Percentiles rank a stretch among this genome's conserved stretches.
phyloP scores from a whole-genome alignment of 2,888 invertebrate species.

The Trachelus troglodyta region DNA sequence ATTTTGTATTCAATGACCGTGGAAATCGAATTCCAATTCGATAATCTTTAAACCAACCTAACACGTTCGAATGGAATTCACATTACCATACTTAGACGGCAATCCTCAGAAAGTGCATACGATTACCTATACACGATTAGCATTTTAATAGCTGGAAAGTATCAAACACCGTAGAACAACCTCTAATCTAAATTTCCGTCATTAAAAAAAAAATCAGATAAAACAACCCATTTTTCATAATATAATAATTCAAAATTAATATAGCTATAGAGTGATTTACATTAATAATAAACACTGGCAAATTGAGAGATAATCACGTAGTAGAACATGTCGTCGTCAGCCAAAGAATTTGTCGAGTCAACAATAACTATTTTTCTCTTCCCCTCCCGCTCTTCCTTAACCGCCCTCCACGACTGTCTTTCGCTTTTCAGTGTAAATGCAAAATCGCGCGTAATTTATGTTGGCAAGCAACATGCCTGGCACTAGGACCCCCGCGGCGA shows the following conservation, averaged over 20 bases:
- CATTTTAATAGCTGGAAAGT: neutral
- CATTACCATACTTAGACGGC: neutral
- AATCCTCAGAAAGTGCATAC: constrained; percentile 38
- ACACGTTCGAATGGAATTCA: neutral
- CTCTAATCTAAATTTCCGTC: neutral
- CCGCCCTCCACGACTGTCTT: constrained; percentile 28
- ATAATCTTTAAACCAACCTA: neutral
- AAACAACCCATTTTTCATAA: too few species aligned
- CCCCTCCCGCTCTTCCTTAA: neutral
- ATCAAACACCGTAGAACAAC: neutral
- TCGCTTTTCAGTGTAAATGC: constrained; percentile 60
- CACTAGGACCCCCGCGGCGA: constrained; percentile 58
- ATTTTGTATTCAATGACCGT: constrained; percentile 38
- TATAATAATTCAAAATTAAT: neutral
- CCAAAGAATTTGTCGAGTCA: neutral
- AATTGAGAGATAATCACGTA: neutral
- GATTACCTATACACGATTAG: neutral
- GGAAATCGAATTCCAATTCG: neutral
- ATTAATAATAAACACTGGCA: neutral
- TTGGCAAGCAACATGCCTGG: constrained; percentile 59
- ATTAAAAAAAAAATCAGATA: neutral
- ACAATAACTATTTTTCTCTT: neutral
- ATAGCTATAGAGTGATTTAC: neutral
- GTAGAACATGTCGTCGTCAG: neutral
- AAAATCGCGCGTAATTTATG: constrained; percentile 62